phyloP scores from a whole-genome alignment of 2,888 invertebrate species.

The Apamea anceps region DNA sequence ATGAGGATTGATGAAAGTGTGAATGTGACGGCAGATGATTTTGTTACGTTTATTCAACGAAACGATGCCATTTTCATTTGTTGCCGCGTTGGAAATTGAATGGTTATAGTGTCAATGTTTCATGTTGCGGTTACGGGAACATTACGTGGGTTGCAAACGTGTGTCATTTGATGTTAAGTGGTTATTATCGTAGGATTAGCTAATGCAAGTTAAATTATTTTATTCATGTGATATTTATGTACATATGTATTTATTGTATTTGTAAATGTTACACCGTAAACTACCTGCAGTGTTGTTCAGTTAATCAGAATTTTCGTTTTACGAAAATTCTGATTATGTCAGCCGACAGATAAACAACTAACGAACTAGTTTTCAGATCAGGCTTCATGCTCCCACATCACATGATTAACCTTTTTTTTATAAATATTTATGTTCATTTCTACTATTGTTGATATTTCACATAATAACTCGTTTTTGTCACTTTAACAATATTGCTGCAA shows the following conservation, averaged over 20 bases:
- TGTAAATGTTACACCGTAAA: not conserved
- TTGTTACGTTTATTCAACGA: slow-evolving; percentile 58
- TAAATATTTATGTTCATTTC: not conserved
- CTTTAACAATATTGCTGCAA: not conserved
- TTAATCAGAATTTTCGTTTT: too few relatives aligned
- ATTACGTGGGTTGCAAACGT: slow-evolving; percentile 13
- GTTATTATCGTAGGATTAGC: slow-evolving; percentile 16
- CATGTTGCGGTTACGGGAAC: slow-evolving; percentile 42
- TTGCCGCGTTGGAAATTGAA: slow-evolving; percentile 65
- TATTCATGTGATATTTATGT: not conserved
- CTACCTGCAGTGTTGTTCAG: too few relatives aligned
- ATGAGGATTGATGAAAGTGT: not conserved
- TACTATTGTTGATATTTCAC: not conserved
- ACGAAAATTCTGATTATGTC: not conserved
- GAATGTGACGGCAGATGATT: slow-evolving; percentile 20
- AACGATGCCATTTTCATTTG: slow-evolving; percentile 70
- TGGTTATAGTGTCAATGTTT: slow-evolving; percentile 61
- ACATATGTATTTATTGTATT: not conserved
- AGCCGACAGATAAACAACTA: not conserved
- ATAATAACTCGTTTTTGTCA: too few relatives aligned
- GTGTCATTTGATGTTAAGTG: slow-evolving; percentile 29
- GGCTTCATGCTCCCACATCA: not conserved
- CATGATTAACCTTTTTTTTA: not conserved
- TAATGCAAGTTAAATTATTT: not conserved
- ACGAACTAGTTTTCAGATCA: too few relatives aligned